These are phyloP conservation scores for Philantomba maxwellii DNA, from an alignment of 2,113 vertebrate species.

Conservation along the genomic window DNA sequence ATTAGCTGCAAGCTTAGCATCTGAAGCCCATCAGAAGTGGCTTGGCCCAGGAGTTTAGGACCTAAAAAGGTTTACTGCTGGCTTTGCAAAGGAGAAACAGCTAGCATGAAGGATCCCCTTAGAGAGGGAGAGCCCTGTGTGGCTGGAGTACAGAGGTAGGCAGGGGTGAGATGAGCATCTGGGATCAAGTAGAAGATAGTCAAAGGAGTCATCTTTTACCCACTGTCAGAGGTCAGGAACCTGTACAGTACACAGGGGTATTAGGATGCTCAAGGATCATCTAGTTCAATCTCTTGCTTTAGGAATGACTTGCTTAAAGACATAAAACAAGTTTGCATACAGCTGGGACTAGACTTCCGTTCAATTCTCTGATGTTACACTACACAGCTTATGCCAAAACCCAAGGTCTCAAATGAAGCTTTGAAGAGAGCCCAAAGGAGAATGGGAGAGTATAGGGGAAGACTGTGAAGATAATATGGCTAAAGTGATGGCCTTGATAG, in stretches of 20 bases:
- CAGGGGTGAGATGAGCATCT: background rate
- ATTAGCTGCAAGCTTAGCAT: background rate
- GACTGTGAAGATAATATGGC: background rate
- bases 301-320: background rate
- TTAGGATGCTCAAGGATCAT: background rate
- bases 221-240: background rate
- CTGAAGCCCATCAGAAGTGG: background rate
- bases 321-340: background rate
- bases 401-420: constrained; percentile 5
- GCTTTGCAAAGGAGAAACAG: constrained; percentile 2
- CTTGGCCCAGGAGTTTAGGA: background rate
- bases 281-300: background rate
- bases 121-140: background rate
- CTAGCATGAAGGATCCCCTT: background rate
- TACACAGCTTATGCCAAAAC: background rate
- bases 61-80: background rate
- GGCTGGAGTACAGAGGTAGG: background rate
- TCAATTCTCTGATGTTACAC: background rate
- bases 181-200: background rate
- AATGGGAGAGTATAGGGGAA: background rate
- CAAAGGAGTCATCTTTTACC: background rate
- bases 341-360: background rate
- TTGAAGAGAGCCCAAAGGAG: background rate
- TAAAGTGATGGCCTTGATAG: background rate
- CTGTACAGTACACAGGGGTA: background rate